phyloP scores from a whole-genome alignment of 2,797 vertebrate species.

The Rhinichthys osculus region DNA sequence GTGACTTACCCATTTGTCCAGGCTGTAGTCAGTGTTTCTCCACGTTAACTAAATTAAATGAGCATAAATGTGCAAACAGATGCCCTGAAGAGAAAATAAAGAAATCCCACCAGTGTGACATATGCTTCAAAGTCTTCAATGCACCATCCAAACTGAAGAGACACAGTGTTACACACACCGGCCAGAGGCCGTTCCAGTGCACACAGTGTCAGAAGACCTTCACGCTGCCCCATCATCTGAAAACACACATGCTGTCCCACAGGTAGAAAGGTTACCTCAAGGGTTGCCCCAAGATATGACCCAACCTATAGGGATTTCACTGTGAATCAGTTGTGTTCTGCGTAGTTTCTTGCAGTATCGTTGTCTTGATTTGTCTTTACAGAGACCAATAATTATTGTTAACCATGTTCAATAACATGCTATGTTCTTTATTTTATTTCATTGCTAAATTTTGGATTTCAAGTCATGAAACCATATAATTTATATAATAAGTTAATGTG shows the following conservation, averaged over 20 bases:
- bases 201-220: conserved; percentile 79
- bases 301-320: not conserved
- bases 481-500: not conserved
- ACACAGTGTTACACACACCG: conserved; percentile 80
- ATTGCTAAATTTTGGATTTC: not conserved
- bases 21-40: conserved; percentile 56
- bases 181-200: conserved; percentile 80
- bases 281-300: not conserved
- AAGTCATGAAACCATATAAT: not conserved
- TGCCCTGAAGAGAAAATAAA: conserved; percentile 51
- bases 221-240: conserved; percentile 79
- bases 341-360: not conserved
- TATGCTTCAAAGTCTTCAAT: conserved; percentile 81
- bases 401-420: not conserved
- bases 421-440: not conserved
- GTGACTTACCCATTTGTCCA: conserved; percentile 53
- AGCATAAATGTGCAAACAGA: conserved; percentile 48
- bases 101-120: conserved; percentile 75
- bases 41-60: conserved; percentile 38
- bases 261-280: conserved; percentile 31
- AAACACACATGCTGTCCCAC: conserved; percentile 74
- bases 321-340: not conserved
- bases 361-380: not conserved
- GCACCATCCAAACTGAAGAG: conserved; percentile 81
- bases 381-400: not conserved